Conservation (phyloP, 2,113 vertebrate genomes). For the Lepus americanus region DNA sequence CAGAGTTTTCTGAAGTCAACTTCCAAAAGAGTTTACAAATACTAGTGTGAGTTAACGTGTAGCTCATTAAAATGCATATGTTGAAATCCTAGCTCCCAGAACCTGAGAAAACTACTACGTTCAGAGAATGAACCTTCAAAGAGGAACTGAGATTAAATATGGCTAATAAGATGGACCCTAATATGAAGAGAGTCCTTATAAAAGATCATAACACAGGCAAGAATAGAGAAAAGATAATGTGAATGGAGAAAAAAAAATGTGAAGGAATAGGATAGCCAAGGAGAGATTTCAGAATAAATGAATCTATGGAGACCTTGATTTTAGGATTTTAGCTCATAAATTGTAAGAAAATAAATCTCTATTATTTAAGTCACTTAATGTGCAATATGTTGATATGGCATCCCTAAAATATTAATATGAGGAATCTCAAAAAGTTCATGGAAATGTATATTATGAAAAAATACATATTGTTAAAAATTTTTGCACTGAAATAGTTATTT, state of each 20-base stretch:
- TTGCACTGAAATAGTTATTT: too few species aligned
- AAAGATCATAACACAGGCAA: neutral
- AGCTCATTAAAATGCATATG: neutral
- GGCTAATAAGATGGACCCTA: neutral
- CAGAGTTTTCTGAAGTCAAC: neutral
- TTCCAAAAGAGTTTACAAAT: neutral
- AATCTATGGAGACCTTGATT: neutral
- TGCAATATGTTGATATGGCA: neutral
- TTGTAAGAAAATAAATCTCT: neutral
- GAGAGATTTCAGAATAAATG: neutral
- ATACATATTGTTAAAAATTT: too few species aligned
- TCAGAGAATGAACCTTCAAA: neutral
- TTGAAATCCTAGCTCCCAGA: neutral
- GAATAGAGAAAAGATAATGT: neutral
- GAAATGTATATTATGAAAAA: too few species aligned
- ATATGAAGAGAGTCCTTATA: neutral
- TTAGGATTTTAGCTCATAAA: neutral
- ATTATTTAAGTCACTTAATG: neutral
- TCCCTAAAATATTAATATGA: too few species aligned
- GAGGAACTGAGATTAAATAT: neutral
- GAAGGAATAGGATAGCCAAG: neutral
- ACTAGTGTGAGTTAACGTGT: neutral
- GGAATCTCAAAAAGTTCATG: too few species aligned
- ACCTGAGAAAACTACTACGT: neutral
- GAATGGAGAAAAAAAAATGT: neutral